Base-by-base conservation (phyloP, 92 coral and sea anemone species). In the Phenganax subtilis region DNA sequence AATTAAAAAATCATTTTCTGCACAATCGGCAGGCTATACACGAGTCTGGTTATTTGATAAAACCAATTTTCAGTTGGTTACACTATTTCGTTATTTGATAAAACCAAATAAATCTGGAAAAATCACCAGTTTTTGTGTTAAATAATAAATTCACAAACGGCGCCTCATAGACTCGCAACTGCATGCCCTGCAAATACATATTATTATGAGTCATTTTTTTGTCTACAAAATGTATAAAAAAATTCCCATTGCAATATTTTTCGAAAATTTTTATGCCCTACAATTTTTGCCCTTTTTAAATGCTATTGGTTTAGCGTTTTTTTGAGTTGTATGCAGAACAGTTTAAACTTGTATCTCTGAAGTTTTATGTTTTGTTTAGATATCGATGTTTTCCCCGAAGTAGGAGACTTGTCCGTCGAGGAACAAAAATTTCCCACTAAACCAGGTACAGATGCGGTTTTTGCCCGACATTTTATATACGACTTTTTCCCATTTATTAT, bases 361-460 rank as follows among this genome's bases (percentile, higher is more conserved):
- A 59, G 7, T 71, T 47, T 17, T 52, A 52, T 73, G 57, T 20
- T 14, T 11, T 53, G n/a, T 75, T 55, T 54, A 79, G 83, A 79
- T 64, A 79, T 79, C 59, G 83, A 79, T 8, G 83, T 79, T 7
- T 79, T 79, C 53, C 83, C 83, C 2, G 83, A 79, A 63, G 69
- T 30, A 7, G 83, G 83, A 54, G 83, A 79, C 65, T 17, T 79
- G 44, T 17, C 74, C 0, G 8, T 65, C 14, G 83, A 79, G 56
- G 83, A 79, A 65, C 83, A 79, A 52, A 79, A 65, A 31, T 79
- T 51, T 65, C 83, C 83, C 6, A 79, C 83, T 12, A 79, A 53
- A 54, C 83, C 57, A 79, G 83, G 83, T 76, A 29, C 12, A 15
- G 12, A 67, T 11, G 12, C 17, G 3, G 30, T 16, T 67, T 67